phyloP scores from a whole-genome alignment of 2,888 invertebrate species.

The Hedychridium roseum region DNA sequence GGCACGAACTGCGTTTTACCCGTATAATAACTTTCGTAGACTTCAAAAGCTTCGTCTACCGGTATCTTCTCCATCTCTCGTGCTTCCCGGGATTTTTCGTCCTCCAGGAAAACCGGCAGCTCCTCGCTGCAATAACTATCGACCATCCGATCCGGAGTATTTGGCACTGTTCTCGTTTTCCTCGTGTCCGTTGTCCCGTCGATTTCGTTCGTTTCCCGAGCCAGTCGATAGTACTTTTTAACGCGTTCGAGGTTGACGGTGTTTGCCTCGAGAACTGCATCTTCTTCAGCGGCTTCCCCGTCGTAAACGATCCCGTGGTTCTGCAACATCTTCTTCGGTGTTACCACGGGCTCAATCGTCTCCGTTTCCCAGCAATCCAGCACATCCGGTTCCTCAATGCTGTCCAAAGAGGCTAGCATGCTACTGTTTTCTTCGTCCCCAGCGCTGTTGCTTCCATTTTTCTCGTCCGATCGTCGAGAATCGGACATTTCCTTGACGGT shows the following conservation, averaged over 20 bases:
- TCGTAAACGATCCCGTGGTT: slow-evolving; percentile 33
- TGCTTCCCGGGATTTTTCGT: slow-evolving; percentile 18
- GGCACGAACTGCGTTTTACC: slow-evolving; percentile 32
- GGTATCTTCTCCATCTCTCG: slow-evolving; percentile 24
- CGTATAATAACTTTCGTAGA: slow-evolving; percentile 56
- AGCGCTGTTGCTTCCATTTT: slow-evolving; percentile 19
- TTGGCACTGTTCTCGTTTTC: slow-evolving; percentile 37
- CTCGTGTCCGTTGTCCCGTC: slow-evolving; percentile 18
- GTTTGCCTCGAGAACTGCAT: slow-evolving; percentile 37
- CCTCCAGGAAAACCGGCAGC: slow-evolving; percentile 40
- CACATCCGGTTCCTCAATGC: slow-evolving; percentile 63
- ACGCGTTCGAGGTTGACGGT: slow-evolving; percentile 48
- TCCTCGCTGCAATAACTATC: slow-evolving; percentile 41
- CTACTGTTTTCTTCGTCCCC: slow-evolving; percentile 27
- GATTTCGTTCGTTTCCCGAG: slow-evolving; percentile 35
- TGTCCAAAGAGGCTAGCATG: slow-evolving; percentile 42
- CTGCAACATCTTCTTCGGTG: slow-evolving; percentile 38
- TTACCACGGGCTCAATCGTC: slow-evolving; percentile 50
- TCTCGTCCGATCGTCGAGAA: slow-evolving; percentile 20
- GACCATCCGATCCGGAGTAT: slow-evolving; percentile 40
- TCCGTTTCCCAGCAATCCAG: slow-evolving; percentile 66
- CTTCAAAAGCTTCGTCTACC: slow-evolving; percentile 58
- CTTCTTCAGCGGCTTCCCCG: slow-evolving; percentile 42
- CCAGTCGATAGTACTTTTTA: slow-evolving; percentile 55
- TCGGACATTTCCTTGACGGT: not conserved